Percentiles rank a stretch among this genome's conserved stretches.
These are phyloP conservation scores for Sorex maritimensis DNA, from an alignment of 2,797 vertebrate species.

Conservation along the genomic window DNA sequence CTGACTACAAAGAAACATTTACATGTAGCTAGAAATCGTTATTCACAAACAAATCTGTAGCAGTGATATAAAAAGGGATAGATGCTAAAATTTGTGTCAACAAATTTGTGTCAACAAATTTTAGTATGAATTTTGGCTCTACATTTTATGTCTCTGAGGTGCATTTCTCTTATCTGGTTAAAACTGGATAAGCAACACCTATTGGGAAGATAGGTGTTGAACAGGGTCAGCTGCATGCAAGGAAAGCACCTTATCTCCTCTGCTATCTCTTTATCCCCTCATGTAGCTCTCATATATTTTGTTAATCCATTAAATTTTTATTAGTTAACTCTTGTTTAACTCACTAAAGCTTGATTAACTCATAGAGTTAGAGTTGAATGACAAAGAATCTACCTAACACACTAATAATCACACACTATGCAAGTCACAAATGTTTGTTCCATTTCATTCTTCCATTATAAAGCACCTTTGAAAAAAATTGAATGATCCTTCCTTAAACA, in stretches of 20 bases:
- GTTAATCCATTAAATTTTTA: too few species aligned
- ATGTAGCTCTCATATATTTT: too few species aligned
- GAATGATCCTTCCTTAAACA: background rate
- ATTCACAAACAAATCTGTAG: background rate
- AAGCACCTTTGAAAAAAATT: conserved; percentile 1
- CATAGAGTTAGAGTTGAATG: too few species aligned
- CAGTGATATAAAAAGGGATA: background rate
- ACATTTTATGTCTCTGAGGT: background rate
- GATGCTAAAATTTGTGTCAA: background rate
- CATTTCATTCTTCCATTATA: background rate
- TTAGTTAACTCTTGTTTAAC: too few species aligned
- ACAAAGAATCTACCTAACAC: background rate
- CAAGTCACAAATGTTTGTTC: background rate
- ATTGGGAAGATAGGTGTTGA: background rate
- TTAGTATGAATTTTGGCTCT: conserved; percentile 30
- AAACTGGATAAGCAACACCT: background rate
- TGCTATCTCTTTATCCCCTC: too few species aligned
- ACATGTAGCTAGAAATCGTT: background rate
- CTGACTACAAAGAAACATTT: background rate
- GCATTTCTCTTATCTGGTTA: background rate
- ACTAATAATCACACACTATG: background rate
- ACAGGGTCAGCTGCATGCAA: too few species aligned
- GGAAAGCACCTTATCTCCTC: too few species aligned
- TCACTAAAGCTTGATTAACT: too few species aligned
- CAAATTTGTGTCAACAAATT: too few species aligned